Percentiles rank a stretch among this genome's conserved stretches.
phyloP scores from a whole-genome alignment of 1,140 invertebrate genomes.

The Macrocentrus cingulum region DNA sequence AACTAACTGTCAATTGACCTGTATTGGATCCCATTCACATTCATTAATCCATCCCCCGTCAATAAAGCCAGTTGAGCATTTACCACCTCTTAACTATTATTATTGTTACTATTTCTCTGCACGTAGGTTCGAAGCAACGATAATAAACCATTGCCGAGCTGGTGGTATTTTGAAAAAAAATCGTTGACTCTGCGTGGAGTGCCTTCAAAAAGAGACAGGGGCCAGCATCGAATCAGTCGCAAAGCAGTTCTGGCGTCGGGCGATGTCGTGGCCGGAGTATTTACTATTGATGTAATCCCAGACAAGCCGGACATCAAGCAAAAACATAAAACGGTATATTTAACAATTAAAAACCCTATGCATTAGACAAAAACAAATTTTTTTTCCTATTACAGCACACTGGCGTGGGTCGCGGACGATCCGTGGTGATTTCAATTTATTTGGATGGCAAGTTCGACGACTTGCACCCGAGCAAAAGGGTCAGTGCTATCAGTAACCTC shows the following conservation, averaged over 20 bases:
- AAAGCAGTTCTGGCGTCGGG: constrained; percentile 53
- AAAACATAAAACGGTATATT: constrained; percentile 47
- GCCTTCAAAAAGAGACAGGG: constrained; percentile 61
- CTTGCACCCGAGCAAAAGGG: constrained; percentile 56
- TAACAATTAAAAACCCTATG: not conserved
- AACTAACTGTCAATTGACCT: no score
- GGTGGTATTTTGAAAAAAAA: constrained; percentile 53
- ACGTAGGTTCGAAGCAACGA: constrained; percentile 36
- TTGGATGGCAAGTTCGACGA: constrained; percentile 56
- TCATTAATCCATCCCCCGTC: no score
- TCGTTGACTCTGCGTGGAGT: constrained; percentile 60
- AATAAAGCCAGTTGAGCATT: not conserved
- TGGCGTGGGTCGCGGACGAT: constrained; percentile 52
- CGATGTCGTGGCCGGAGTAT: no score
- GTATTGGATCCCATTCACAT: no score
- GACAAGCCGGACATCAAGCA: constrained; percentile 42
- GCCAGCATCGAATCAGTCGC: constrained; percentile 60
- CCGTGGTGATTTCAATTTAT: constrained; percentile 53
- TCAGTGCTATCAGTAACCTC: constrained; percentile 59
- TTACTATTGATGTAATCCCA: constrained; percentile 56
- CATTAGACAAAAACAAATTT: not conserved
- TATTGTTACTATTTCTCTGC: no score
- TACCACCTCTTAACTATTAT: not conserved
- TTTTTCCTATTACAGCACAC: constrained; percentile 31
- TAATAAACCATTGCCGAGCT: constrained; percentile 34